Percentiles rank a stretch among this genome's conserved stretches.
Evolutionary conservation across 2,113 vertebrate genomes (phyloP).

Genomic region (Phodopus roborovskii): DNA sequence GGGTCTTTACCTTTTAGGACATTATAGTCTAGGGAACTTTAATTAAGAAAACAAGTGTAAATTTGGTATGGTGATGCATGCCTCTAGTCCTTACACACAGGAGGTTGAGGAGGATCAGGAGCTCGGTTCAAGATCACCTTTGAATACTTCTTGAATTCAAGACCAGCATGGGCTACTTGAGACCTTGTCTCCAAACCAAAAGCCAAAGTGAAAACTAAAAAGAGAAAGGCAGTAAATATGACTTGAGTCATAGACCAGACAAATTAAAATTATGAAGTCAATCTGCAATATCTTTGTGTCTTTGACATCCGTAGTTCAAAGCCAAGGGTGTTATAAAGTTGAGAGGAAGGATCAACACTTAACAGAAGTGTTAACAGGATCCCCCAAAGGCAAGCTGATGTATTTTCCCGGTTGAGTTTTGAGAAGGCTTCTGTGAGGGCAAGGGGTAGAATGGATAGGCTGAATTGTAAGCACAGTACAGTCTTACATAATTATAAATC

Average conservation of each 20-base stretch:
- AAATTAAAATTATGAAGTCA: constrained; percentile 38
- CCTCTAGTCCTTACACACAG: not conserved
- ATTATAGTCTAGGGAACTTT: constrained; percentile 15
- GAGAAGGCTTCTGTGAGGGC: constrained; percentile 33
- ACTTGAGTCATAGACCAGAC: not conserved
- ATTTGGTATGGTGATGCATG: not conserved
- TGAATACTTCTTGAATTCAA: not conserved
- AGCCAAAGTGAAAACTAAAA: not conserved
- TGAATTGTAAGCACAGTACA: constrained; percentile 28
- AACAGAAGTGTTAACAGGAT: not conserved
- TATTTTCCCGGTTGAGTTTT: constrained; percentile 33
- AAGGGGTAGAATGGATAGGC: not conserved
- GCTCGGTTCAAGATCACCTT: not conserved
- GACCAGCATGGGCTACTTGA: not conserved
- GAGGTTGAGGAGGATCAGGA: not conserved
- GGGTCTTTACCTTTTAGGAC: constrained; percentile 16
- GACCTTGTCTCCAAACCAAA: not conserved
- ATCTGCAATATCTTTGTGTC: constrained; percentile 27
- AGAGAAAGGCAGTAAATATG: not conserved
- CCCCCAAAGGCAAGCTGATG: constrained; percentile 2
- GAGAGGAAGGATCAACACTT: not conserved
- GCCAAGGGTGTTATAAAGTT: not conserved
- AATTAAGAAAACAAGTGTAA: constrained; percentile 7
- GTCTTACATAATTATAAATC: constrained; percentile 61
- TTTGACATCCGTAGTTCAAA: constrained; percentile 35